Evolutionary conservation across 2,888 invertebrate species (phyloP).

Genomic region (Physocephala rufipes): DNA sequence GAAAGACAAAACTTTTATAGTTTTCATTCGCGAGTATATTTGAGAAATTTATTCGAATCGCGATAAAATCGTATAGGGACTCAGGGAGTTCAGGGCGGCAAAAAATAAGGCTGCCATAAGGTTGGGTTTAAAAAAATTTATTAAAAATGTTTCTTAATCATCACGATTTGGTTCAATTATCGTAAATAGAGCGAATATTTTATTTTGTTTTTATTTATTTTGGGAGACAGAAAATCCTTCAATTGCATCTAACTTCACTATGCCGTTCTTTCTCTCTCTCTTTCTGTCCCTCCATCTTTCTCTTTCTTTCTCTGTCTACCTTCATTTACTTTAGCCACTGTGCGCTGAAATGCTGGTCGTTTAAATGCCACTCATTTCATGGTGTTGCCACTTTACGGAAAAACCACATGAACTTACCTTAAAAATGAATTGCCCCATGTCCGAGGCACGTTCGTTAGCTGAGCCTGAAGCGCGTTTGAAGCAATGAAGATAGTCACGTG

Average conservation of each 20-base stretch:
- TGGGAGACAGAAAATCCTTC: too few relatives aligned
- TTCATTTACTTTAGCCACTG: slow-evolving; percentile 3
- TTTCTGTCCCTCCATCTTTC: neutral
- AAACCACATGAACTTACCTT: slow-evolving; percentile 66
- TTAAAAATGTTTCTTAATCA: too few relatives aligned
- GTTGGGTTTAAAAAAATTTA: too few relatives aligned
- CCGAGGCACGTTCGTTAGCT: slow-evolving; percentile 68
- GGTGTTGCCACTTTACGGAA: neutral
- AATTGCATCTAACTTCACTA: neutral
- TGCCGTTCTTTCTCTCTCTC: too few relatives aligned
- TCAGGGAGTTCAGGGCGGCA: too few relatives aligned
- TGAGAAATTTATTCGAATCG: too few relatives aligned
- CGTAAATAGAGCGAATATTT: too few relatives aligned
- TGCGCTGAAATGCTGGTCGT: neutral
- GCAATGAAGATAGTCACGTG: slow-evolving; percentile 74
- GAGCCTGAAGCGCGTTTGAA: slow-evolving; percentile 72
- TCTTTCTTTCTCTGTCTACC: too few relatives aligned
- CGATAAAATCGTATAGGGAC: too few relatives aligned
- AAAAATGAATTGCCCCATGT: slow-evolving; percentile 75
- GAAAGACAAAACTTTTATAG: neutral
- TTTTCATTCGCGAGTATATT: too few relatives aligned
- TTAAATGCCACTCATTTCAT: neutral
- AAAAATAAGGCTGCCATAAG: too few relatives aligned
- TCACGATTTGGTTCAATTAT: too few relatives aligned
- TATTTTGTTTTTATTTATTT: neutral